Conservation (phyloP, 2,797 vertebrate species). For the Channallabes apus region DNA sequence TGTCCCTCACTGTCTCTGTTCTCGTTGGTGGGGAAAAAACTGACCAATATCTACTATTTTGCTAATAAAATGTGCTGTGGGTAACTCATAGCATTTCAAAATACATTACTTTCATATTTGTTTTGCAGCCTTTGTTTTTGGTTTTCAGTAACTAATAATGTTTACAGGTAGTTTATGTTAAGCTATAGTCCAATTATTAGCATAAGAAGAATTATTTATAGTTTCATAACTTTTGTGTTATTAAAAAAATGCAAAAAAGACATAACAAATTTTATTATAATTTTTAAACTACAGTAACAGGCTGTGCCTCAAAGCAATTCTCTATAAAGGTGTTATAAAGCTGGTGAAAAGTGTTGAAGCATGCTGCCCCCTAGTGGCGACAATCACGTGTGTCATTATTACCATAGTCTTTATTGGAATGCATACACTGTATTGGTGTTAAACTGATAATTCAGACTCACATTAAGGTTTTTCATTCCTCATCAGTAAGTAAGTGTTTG, state of each 20-base stretch:
- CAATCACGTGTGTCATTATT: neutral
- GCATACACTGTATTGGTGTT: neutral
- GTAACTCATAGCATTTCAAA: conserved; percentile 66
- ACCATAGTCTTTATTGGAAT: neutral
- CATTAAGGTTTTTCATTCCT: neutral
- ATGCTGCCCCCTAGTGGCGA: conserved; percentile 45
- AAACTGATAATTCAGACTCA: neutral
- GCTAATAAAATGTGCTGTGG: conserved; percentile 78
- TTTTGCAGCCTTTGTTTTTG: neutral
- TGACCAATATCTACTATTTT: conserved; percentile 77
- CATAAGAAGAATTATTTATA: neutral
- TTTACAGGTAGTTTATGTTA: neutral
- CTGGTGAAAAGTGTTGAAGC: neutral
- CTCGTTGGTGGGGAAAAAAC: conserved; percentile 71
- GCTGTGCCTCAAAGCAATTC: neutral
- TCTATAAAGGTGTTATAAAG: neutral
- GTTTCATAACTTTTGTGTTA: neutral
- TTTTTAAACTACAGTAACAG: neutral
- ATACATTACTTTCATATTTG: conserved; percentile 50
- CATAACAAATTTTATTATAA: neutral
- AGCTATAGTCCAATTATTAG: neutral
- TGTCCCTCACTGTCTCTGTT: conserved; percentile 59
- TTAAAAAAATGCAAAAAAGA: neutral
- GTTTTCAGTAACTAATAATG: neutral
- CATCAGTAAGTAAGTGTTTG: neutral